Percentiles rank a stretch among this genome's conserved stretches.
Conservation (phyloP, 2,888 invertebrate genomes). For the Strigamia maritima region DNA sequence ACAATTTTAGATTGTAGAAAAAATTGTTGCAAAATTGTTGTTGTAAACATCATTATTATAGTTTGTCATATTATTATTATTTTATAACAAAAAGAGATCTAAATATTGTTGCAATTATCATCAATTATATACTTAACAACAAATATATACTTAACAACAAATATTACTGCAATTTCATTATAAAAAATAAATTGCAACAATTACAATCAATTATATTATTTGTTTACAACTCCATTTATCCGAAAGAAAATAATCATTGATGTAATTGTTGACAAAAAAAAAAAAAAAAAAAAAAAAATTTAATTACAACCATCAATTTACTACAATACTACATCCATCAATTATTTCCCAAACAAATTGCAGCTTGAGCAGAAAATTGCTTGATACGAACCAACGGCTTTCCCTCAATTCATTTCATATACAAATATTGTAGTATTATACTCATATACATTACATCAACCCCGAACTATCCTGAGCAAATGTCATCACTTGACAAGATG, state of each 20-base stretch:
- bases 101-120: no score
- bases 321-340: background rate
- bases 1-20: no score
- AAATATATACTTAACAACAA: no score
- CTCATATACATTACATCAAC: no score
- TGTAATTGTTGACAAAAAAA: background rate
- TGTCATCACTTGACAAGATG: no score
- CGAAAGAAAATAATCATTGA: background rate
- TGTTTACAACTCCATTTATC: background rate
- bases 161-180: background rate
- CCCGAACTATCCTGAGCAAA: no score
- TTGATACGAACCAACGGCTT: background rate
- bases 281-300: background rate
- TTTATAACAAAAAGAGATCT: no score
- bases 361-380: background rate
- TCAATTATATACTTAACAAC: no score
- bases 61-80: no score
- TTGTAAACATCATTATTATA: no score
- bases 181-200: background rate
- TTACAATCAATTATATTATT: background rate
- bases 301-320: background rate
- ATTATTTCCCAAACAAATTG: background rate
- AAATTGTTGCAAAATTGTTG: no score
- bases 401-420: background rate
- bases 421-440: no score